Evolutionary conservation across 2,113 vertebrate species (phyloP).

Genomic region (Dinomys branickii): DNA sequence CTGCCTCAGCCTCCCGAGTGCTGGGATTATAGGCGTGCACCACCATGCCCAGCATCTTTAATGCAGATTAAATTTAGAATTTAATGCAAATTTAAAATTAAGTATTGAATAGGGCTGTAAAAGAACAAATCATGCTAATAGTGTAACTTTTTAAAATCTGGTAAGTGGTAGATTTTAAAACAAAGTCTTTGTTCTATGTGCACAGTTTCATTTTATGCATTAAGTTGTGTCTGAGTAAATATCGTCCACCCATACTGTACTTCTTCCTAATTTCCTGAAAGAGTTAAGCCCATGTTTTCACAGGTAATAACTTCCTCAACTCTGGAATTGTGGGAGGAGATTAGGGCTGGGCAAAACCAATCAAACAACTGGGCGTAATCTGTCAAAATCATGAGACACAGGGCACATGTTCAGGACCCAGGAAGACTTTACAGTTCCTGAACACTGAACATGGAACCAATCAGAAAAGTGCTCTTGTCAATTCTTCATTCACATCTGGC

Average conservation of each 20-base stretch:
- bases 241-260: neutral
- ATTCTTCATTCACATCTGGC: neutral
- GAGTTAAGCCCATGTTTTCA: neutral
- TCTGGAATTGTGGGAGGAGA: neutral
- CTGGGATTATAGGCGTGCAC: no score
- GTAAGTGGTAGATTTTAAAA: neutral
- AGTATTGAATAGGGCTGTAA: neutral
- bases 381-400: neutral
- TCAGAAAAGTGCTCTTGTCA: neutral
- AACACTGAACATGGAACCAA: neutral
- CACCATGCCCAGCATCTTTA: no score
- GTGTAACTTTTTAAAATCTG: neutral
- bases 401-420: neutral
- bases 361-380: neutral
- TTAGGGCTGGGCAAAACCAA: neutral
- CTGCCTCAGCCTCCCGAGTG: no score
- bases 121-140: neutral
- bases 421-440: neutral
- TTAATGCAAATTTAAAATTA: neutral
- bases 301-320: neutral
- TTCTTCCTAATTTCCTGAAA: neutral
- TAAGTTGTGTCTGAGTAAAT: neutral
- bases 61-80: neutral
- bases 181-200: neutral
- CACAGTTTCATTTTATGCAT: neutral